These are phyloP conservation scores for Drosophila tripunctata DNA, from an alignment of 2,888 invertebrate species.

Conservation along the genomic window DNA sequence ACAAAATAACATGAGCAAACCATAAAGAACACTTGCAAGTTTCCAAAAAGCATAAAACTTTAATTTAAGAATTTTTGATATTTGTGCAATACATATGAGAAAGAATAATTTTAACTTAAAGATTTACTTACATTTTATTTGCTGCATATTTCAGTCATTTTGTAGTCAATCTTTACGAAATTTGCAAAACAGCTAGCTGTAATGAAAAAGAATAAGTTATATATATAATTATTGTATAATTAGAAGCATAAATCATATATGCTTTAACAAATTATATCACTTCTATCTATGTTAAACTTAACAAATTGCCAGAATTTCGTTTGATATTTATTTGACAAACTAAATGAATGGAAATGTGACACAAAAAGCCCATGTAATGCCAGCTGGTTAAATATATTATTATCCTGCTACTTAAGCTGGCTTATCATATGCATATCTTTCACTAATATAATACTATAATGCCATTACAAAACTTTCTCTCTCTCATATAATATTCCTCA, in stretches of 20 bases:
- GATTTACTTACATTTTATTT: background rate
- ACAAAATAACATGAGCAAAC: conserved; percentile 24
- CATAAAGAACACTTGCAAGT: conserved; percentile 33
- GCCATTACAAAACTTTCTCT: conserved; percentile 28
- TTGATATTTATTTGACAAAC: conserved; percentile 6
- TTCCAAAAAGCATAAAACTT: conserved; percentile 20
- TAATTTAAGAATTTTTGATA: no score
- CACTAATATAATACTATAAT: conserved; percentile 39
- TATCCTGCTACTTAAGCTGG: conserved; percentile 25
- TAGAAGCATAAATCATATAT: no score
- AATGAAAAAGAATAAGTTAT: background rate
- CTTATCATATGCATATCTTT: conserved; percentile 36
- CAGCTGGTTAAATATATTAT: conserved; percentile 24
- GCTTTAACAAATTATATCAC: background rate
- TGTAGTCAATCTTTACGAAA: background rate
- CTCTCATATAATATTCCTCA: background rate
- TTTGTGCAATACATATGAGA: no score
- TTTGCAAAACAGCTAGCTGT: background rate
- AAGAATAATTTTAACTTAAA: no score
- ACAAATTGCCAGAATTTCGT: background rate
- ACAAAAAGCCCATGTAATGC: conserved; percentile 23
- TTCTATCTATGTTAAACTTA: background rate
- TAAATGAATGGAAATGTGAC: conserved; percentile 22
- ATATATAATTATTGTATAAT: no score
- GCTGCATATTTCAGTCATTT: background rate